Conservation (phyloP, 2,888 invertebrate genomes). For the Nomada fucata region DNA sequence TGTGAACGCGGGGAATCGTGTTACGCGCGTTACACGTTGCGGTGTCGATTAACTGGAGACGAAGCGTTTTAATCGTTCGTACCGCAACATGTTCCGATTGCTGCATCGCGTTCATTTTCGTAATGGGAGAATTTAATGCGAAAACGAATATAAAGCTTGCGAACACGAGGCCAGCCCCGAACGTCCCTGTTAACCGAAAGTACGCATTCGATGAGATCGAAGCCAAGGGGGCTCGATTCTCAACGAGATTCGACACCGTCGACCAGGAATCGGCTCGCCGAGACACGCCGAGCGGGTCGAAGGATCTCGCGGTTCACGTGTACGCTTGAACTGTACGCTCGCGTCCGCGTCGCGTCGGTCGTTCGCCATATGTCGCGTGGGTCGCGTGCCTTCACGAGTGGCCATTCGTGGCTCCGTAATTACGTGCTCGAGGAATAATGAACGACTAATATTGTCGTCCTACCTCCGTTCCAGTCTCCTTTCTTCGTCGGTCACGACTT, state of each 20-base stretch:
- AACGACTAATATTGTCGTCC: conserved; percentile 82
- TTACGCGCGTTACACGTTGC: background rate
- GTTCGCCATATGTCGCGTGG: conserved; percentile 79
- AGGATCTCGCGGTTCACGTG: conserved; percentile 59
- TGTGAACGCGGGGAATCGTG: too few relatives aligned
- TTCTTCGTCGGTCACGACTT: conserved; percentile 73
- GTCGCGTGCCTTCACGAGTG: conserved; percentile 83
- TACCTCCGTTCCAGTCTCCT: conserved; percentile 46
- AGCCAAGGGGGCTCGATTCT: too few relatives aligned
- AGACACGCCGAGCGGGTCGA: conserved; percentile 30
- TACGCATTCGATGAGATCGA: too few relatives aligned
- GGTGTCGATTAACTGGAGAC: background rate
- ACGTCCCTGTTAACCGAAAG: too few relatives aligned
- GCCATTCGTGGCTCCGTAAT: conserved; percentile 77
- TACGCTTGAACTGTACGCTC: conserved; percentile 28
- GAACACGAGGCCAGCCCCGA: too few relatives aligned
- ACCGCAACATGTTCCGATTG: too few relatives aligned
- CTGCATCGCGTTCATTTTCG: too few relatives aligned
- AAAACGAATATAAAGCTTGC: too few relatives aligned
- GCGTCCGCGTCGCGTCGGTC: conserved; percentile 44
- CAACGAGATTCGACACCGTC: too few relatives aligned
- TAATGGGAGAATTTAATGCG: too few relatives aligned
- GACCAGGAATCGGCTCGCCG: background rate
- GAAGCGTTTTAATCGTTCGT: background rate
- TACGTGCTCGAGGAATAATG: conserved; percentile 81